These are phyloP conservation scores for Eulimnadia texana DNA, from an alignment of 1,140 invertebrate genomes.

Conservation along the genomic window DNA sequence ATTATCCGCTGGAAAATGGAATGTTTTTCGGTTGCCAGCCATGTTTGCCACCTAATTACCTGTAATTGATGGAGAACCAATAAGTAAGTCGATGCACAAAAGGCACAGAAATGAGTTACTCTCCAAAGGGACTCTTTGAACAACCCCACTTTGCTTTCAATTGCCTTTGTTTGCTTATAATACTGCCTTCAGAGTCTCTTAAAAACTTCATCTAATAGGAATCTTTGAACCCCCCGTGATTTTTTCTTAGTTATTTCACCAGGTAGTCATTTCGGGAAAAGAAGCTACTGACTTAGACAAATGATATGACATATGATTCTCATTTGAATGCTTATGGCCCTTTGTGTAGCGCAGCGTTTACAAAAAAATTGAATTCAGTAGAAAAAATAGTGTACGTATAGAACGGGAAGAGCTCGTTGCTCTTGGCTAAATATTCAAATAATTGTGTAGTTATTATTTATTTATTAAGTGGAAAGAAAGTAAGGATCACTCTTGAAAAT, in stretches of 20 bases:
- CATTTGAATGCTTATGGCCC: too few species aligned
- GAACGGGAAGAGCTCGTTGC: background rate
- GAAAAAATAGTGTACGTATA: background rate
- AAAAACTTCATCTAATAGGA: too few species aligned
- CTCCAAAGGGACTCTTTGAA: too few species aligned
- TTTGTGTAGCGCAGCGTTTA: background rate
- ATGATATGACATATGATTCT: background rate
- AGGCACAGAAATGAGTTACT: too few species aligned
- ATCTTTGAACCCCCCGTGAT: too few species aligned
- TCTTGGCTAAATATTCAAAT: background rate
- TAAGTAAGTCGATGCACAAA: too few species aligned
- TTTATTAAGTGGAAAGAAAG: background rate
- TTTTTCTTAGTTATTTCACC: too few species aligned
- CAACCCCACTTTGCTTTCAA: too few species aligned
- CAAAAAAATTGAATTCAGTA: too few species aligned
- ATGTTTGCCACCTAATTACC: background rate
- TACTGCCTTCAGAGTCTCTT: too few species aligned
- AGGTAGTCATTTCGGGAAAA: background rate
- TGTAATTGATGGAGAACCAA: background rate
- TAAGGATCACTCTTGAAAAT: background rate
- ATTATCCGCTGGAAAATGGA: background rate
- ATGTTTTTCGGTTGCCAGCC: background rate
- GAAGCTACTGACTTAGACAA: background rate
- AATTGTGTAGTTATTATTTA: background rate
- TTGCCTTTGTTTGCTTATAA: too few species aligned